These are phyloP conservation scores for Anisognathus igniventris DNA, from an alignment of 2,797 vertebrate species.

Conservation along the genomic window DNA sequence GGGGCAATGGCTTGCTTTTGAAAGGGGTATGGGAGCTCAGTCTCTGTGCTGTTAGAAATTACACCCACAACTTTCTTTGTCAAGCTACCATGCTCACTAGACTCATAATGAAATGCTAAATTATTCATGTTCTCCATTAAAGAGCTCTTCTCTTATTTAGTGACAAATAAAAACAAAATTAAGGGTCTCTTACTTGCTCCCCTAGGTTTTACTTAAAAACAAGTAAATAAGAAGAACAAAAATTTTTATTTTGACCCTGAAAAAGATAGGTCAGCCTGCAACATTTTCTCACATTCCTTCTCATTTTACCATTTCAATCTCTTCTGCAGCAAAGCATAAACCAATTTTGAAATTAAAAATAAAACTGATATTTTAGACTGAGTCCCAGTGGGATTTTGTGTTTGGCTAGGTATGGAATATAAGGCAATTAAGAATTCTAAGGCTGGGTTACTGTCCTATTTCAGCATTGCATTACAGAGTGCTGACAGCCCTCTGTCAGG, in stretches of 20 bases:
- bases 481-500: not conserved
- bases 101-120: not conserved
- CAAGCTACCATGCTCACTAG: not conserved
- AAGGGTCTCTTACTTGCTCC: not conserved
- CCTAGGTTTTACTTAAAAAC: not conserved
- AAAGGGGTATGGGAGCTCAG: not conserved
- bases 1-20: not conserved
- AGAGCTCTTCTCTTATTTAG: not conserved
- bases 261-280: not conserved
- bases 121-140: constrained; percentile 26
- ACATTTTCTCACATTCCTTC: not conserved
- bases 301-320: not conserved
- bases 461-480: not conserved
- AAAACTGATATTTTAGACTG: not conserved
- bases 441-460: constrained; percentile 16
- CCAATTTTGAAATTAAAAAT: constrained; percentile 23
- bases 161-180: not conserved
- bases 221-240: not conserved
- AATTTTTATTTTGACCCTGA: not conserved
- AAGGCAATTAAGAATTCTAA: not conserved
- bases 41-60: not conserved
- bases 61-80: not conserved
- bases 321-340: not conserved
- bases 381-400: not conserved
- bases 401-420: not conserved